Percentiles rank a stretch among this genome's conserved stretches.
These are phyloP conservation scores for Spilogale gracilis DNA, from an alignment of 2,113 vertebrate genomes.

Conservation along the genomic window DNA sequence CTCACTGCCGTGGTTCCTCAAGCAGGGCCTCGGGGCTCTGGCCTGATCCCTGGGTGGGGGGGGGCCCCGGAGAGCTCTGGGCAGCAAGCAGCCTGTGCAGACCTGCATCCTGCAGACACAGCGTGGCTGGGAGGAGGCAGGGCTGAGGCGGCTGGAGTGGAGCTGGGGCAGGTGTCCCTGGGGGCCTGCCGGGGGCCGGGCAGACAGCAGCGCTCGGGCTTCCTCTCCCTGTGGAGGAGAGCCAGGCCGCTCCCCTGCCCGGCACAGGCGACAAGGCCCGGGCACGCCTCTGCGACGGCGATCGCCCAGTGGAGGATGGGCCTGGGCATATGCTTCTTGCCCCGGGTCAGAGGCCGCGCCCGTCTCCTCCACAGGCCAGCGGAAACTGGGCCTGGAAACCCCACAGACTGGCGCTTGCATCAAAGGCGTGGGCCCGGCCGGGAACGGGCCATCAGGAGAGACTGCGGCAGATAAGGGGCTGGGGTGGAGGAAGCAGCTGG, in stretches of 20 bases:
- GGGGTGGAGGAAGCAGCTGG: background rate
- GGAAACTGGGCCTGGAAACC: background rate
- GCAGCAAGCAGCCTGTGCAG: background rate
- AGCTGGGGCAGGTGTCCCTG: background rate
- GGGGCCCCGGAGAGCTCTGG: background rate
- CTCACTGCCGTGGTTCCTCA: background rate
- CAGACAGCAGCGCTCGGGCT: background rate
- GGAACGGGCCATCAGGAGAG: background rate
- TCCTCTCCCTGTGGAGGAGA: accelerated
- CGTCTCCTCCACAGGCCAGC: background rate
- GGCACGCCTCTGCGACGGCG: background rate
- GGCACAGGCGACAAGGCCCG: background rate
- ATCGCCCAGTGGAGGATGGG: accelerated
- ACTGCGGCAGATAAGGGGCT: background rate
- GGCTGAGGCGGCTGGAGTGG: background rate
- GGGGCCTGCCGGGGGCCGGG: background rate
- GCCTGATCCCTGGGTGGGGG: background rate
- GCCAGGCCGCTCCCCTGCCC: background rate
- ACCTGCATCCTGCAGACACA: background rate
- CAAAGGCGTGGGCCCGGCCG: background rate
- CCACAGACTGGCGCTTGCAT: background rate
- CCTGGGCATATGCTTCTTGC: too few relatives aligned
- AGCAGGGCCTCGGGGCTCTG: background rate
- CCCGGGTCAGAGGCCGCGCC: background rate
- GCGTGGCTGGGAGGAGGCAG: background rate